Evolutionary conservation across 2,888 invertebrate species (phyloP), one percentile per base, ranked within the genome.

Genomic region (Drosophila cognata): DNA sequence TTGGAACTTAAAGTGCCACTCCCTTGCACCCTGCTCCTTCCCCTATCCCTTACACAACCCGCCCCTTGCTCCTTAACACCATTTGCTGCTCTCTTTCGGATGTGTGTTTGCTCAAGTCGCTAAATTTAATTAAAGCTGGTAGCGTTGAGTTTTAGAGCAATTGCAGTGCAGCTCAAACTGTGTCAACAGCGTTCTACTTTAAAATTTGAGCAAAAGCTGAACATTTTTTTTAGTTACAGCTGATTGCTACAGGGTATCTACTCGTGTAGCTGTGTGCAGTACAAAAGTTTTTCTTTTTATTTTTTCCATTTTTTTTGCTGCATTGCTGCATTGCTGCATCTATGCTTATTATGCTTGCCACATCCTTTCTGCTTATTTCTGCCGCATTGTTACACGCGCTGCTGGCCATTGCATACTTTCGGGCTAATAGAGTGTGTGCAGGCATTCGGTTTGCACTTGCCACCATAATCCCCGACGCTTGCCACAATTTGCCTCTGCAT

Each of bases 351-450:
- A 52, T 56, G 38, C 61, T 53, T 43, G 58, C 65, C 67, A 28
- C 53, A 50, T 41, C 43, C 29, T 28, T 33, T 13, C 43, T 11
- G 2, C 41, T 28, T 10, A n/a, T 53, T 55, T 53, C 36, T 56
- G 58, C 65, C 35, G 36, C 62, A 81, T 76, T 79, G 75, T 79
- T 55, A 25, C 78, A 82, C 71, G 71, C 66, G 46, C 67, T 57
- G 61, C 71, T 51, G 25, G 33, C 64, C 72, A 65, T 68, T 70
- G 88, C 85, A 86, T 88, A 88, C 79, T 88, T 86, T 68, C 61
- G 53, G 80, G 86, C 88, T 83, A 85, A 88, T 85, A 77, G 74
- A 75, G 60, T 60, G 55, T 72, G 67, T 53, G 70, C 62, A 10
- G 82, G 67, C 61, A 74, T 68, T 66, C 50, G 53, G 10, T 21